Evolutionary conservation across 2,888 invertebrate genomes (phyloP).

Genomic region (Cheilosia vulpina): DNA sequence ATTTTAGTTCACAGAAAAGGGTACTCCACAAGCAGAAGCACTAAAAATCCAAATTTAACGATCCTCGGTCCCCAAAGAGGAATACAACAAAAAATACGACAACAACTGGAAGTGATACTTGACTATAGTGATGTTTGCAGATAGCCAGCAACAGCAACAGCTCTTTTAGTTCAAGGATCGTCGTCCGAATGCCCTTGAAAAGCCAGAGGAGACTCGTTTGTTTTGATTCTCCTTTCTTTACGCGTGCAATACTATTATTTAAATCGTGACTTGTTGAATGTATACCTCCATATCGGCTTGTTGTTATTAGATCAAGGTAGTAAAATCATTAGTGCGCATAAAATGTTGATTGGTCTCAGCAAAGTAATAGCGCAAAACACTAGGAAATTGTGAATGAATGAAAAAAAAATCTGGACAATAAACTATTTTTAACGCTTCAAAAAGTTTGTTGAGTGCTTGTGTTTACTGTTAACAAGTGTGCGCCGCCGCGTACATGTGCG

Average conservation of each 20-base stretch:
- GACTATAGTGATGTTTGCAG: conserved; percentile 18
- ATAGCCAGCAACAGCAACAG: conserved; percentile 14
- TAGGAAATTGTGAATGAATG: conserved; percentile 53
- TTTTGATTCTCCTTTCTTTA: conserved; percentile 20
- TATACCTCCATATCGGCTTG: conserved; percentile 7
- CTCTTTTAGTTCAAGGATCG: conserved; percentile 48
- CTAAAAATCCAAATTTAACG: conserved; percentile 62
- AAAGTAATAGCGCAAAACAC: conserved; percentile 12
- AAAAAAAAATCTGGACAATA: conserved; percentile 15
- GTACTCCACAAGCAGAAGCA: conserved; percentile 40
- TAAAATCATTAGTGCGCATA: conserved; percentile 51
- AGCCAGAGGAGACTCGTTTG: conserved; percentile 13
- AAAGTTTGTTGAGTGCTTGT: conserved; percentile 6
- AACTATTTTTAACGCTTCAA: conserved; percentile 62
- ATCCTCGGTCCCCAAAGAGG: conserved; percentile 49
- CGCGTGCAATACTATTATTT: conserved; percentile 8
- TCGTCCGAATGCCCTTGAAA: conserved; percentile 40
- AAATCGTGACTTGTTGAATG: conserved; percentile 56
- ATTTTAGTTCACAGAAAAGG: conserved; percentile 32
- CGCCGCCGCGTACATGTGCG: conserved; percentile 3
- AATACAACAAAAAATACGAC: conserved; percentile 31
- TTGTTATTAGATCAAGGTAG: conserved; percentile 36
- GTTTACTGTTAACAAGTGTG: conserved; percentile 12
- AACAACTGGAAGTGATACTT: conserved; percentile 30
- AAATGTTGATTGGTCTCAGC: conserved; percentile 46